phyloP scores from a whole-genome alignment of 2,113 vertebrate species.

The Cebidichthys violaceus region DNA sequence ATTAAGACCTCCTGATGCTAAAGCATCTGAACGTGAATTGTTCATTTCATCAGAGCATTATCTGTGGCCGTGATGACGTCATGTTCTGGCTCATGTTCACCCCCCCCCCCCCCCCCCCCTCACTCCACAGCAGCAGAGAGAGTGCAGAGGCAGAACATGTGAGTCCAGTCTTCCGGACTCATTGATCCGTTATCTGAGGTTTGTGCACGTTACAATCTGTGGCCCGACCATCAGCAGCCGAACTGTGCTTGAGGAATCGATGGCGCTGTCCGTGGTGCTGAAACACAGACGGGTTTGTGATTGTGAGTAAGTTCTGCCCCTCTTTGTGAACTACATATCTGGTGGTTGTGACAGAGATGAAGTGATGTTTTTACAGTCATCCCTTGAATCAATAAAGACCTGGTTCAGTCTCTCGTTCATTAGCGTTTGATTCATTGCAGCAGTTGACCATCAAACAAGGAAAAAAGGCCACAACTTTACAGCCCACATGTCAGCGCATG shows the following conservation, averaged over 20 bases:
- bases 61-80: no score
- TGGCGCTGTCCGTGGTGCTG: not conserved
- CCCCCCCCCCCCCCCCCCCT: no score
- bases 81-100: no score
- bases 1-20: no score
- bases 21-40: no score
- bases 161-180: not conserved
- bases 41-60: no score
- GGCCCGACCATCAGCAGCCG: not conserved
- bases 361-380: conserved; percentile 10
- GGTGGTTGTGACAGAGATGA: conserved; percentile 9
- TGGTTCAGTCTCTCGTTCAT: conserved; percentile 21
- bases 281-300: not conserved
- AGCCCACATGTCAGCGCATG: not conserved
- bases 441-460: conserved; percentile 34
- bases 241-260: not conserved
- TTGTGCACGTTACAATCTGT: not conserved
- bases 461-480: conserved; percentile 24
- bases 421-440: conserved; percentile 45
- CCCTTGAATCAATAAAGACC: conserved; percentile 23
- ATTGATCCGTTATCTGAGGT: not conserved
- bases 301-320: not conserved
- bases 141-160: not conserved
- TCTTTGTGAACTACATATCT: not conserved
- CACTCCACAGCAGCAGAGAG: no score